Percentiles rank a stretch among this genome's conserved stretches.
Evolutionary conservation across 2,888 invertebrate genomes (phyloP).

Genomic region (Fragum whitleyi): DNA sequence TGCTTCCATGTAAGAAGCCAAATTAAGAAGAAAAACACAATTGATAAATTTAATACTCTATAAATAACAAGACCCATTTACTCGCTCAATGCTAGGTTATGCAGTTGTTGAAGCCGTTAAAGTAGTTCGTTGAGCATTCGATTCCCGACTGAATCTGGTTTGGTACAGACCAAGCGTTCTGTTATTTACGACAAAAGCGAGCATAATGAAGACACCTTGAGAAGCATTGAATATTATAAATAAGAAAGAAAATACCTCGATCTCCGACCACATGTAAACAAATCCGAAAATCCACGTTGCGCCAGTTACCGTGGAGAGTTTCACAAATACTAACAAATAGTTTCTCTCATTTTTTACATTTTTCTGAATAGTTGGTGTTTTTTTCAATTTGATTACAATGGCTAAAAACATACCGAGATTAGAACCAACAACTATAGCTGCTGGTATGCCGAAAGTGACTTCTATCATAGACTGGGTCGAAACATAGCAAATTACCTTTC

Average conservation of each 20-base stretch:
- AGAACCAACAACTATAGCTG: constrained; percentile 22
- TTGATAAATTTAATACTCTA: too few relatives aligned
- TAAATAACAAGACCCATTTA: too few relatives aligned
- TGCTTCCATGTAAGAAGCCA: too few relatives aligned
- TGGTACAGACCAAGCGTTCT: constrained; percentile 24
- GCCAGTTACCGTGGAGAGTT: constrained; percentile 52
- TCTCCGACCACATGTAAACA: constrained; percentile 44
- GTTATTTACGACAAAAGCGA: constrained; percentile 40
- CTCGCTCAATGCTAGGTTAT: too few relatives aligned
- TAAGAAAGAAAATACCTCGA: constrained; percentile 41
- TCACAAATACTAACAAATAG: constrained; percentile 35
- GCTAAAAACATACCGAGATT: constrained; percentile 46
- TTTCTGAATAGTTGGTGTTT: constrained; percentile 19
- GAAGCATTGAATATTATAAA: constrained; percentile 51
- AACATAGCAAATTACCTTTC: constrained; percentile 47
- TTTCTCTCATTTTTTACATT: constrained; percentile 47
- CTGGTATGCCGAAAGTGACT: constrained; percentile 45
- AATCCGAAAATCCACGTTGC: constrained; percentile 56
- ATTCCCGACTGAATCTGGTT: neutral
- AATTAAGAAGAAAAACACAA: too few relatives aligned
- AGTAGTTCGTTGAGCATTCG: neutral
- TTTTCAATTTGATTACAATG: constrained; percentile 24
- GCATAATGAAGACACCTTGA: constrained; percentile 53
- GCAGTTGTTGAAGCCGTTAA: neutral
- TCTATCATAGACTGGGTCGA: constrained; percentile 35